Conservation (phyloP, 2,113 vertebrate species). For the Dicaeum eximium region DNA sequence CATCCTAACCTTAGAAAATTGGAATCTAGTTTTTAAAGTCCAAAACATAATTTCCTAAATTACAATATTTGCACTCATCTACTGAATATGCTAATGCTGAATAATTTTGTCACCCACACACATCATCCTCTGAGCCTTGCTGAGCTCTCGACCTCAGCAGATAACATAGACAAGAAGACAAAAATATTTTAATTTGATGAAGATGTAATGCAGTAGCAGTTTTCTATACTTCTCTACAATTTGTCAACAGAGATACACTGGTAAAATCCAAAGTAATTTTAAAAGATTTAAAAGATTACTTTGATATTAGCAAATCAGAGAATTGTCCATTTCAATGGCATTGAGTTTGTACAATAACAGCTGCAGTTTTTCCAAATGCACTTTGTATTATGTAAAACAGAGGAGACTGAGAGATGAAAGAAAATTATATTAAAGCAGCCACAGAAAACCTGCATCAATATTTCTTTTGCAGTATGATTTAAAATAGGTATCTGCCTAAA, state of each 20-base stretch:
- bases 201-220: background rate
- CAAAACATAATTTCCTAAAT: background rate
- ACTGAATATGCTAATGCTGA: background rate
- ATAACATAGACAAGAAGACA: background rate
- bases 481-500: background rate
- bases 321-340: background rate
- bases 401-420: background rate
- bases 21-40: background rate
- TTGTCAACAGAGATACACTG: background rate
- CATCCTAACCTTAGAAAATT: background rate
- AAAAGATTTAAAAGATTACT: background rate
- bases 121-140: background rate
- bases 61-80: background rate
- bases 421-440: background rate
- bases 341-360: fast-evolving
- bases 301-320: background rate
- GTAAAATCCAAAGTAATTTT: background rate
- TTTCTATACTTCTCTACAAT: background rate
- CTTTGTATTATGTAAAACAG: background rate
- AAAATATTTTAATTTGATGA: background rate
- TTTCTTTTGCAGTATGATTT: background rate
- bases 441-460: background rate
- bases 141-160: background rate
- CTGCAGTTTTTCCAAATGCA: background rate
- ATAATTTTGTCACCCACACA: background rate